These are phyloP conservation scores for Opisthograptis luteolata DNA, from an alignment of 2,888 invertebrate genomes.

Conservation along the genomic window DNA sequence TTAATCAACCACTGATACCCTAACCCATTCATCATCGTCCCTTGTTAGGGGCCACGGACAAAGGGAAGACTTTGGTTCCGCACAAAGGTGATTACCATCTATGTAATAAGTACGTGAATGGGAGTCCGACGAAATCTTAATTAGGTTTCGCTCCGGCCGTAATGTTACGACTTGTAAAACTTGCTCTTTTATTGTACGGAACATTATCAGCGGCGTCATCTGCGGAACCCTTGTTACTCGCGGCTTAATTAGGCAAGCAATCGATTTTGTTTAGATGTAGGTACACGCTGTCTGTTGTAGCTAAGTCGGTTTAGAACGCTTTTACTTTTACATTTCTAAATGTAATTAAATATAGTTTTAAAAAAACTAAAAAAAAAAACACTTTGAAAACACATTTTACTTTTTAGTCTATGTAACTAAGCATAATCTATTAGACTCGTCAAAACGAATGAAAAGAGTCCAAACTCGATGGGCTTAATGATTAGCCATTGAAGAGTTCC, in stretches of 20 bases:
- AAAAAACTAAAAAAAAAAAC: too few species aligned
- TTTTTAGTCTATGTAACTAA: too few species aligned
- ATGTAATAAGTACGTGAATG: conserved; percentile 59
- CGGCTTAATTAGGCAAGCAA: conserved; percentile 37
- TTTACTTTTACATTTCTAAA: too few species aligned
- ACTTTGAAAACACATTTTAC: too few species aligned
- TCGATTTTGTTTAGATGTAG: conserved; percentile 31
- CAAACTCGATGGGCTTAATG: too few species aligned
- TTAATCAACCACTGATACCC: conserved; percentile 48
- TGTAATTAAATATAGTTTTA: too few species aligned
- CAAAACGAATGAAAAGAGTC: too few species aligned
- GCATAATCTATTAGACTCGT: too few species aligned
- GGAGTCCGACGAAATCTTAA: conserved; percentile 54
- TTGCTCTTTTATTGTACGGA: conserved; percentile 44
- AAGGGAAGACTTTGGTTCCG: conserved; percentile 50
- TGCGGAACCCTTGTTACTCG: conserved; percentile 34
- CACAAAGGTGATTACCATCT: conserved; percentile 58
- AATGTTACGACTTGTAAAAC: conserved; percentile 46
- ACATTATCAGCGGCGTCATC: conserved; percentile 38
- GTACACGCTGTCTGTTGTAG: conserved; percentile 5
- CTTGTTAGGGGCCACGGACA: conserved; percentile 52
- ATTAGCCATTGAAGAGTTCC: too few species aligned
- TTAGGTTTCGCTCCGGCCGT: conserved; percentile 47
- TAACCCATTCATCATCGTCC: conserved; percentile 53
- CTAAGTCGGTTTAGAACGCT: too few species aligned